A percentile compares a stretch with the other conserved stretches of the same genome.
Evolutionary conservation across 2,888 invertebrate genomes (phyloP).

Genomic region (Halocaridina rubra): DNA sequence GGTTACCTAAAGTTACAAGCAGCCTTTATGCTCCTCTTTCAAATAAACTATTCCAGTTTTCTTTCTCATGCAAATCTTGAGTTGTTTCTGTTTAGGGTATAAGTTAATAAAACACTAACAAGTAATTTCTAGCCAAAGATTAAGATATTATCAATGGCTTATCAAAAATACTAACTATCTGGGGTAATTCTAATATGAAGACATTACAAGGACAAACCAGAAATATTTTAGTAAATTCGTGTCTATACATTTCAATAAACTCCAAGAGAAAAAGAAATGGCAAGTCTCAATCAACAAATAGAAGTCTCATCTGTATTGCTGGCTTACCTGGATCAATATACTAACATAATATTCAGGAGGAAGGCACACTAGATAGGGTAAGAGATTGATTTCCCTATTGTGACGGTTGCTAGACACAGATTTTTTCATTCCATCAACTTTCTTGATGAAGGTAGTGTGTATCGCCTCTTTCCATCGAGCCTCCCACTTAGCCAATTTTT

Average conservation of each 20-base stretch:
- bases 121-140: too few species aligned
- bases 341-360: constrained; percentile 44
- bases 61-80: too few species aligned
- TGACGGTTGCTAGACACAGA: constrained; percentile 12
- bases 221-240: not conserved
- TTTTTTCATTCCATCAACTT: constrained; percentile 36
- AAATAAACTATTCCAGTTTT: too few species aligned
- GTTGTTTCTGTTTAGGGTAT: too few species aligned
- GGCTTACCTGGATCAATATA: constrained; percentile 55
- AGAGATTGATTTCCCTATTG: constrained; percentile 41
- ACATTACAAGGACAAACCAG: not conserved
- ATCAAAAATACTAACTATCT: not conserved
- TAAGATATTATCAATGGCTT: too few species aligned
- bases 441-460: constrained; percentile 6
- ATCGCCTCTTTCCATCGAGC: constrained; percentile 38
- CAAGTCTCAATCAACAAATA: too few species aligned
- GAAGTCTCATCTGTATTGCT: too few species aligned
- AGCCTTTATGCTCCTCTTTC: too few species aligned
- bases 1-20: too few species aligned
- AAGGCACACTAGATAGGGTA: constrained; percentile 39
- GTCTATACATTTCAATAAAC: not conserved
- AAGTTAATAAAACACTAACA: too few species aligned
- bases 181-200: not conserved
- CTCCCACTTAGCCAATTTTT: constrained; percentile 38
- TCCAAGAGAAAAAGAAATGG: not conserved